Conservation (phyloP, 2,797 vertebrate species). For the Brachymystax lenok region DNA sequence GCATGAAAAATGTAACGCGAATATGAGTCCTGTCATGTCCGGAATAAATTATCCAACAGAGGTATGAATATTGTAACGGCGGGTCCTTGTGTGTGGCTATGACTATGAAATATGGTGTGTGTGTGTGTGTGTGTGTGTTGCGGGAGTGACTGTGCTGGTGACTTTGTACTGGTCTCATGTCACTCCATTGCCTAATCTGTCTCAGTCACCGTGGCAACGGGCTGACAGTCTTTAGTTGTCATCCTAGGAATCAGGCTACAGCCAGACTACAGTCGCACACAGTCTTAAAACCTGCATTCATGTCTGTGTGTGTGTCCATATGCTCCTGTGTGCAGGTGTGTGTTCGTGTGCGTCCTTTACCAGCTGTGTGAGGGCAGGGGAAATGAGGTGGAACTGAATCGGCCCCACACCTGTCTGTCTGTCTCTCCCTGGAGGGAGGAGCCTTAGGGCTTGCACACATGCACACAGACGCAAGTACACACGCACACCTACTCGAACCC, state of each 20-base stretch:
- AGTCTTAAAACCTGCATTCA: background rate
- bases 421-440: constrained; percentile 60
- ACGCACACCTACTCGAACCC: constrained; percentile 14
- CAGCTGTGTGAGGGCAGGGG: constrained; percentile 68
- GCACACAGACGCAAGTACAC: constrained; percentile 14
- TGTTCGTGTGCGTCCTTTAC: constrained; percentile 57
- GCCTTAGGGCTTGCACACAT: constrained; percentile 40
- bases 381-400: constrained; percentile 76
- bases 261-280: constrained; percentile 12
- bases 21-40: constrained; percentile 25
- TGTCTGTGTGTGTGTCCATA: too few species aligned
- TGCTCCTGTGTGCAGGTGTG: constrained; percentile 19
- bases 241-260: constrained; percentile 49
- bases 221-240: constrained; percentile 34
- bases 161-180: constrained; percentile 16
- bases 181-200: constrained; percentile 38
- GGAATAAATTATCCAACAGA: constrained; percentile 23
- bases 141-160: constrained; percentile 18
- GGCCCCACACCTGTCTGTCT: constrained; percentile 74
- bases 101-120: constrained; percentile 8
- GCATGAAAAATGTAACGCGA: constrained; percentile 32
- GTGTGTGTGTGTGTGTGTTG: constrained; percentile 12
- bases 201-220: constrained; percentile 48
- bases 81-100: background rate
- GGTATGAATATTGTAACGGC: too few species aligned